Percentiles rank a stretch among this genome's conserved stretches.
phyloP scores from a whole-genome alignment of 2,797 vertebrate species.

The Myotis findleyi region DNA sequence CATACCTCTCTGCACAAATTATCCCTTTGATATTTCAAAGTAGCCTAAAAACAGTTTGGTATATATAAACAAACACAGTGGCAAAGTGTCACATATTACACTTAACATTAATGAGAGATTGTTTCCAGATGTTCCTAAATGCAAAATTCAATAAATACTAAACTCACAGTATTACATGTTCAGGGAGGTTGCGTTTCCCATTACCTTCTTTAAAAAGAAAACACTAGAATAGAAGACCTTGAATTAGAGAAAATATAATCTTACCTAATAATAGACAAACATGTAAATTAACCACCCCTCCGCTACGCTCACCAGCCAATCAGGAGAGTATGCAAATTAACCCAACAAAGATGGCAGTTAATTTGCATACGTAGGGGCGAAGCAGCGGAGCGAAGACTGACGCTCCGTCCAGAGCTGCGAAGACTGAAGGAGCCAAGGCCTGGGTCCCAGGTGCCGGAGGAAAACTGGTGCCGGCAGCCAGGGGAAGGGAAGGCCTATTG shows the following conservation, averaged over 20 bases:
- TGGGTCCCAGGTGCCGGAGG: too few relatives aligned
- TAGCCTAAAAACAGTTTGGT: background rate
- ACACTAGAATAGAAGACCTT: background rate
- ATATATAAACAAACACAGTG: background rate
- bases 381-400: too few relatives aligned
- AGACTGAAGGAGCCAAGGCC: too few relatives aligned
- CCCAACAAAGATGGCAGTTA: too few relatives aligned
- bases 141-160: background rate
- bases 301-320: too few relatives aligned
- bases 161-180: background rate
- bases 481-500: too few relatives aligned
- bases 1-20: background rate
- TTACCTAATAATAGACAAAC: too few relatives aligned
- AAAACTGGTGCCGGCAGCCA: too few relatives aligned
- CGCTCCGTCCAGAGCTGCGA: too few relatives aligned
- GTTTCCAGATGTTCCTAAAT: constrained; percentile 25
- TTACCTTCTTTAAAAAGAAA: constrained; percentile 30
- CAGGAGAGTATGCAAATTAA: too few relatives aligned
- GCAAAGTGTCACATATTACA: background rate
- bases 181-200: background rate
- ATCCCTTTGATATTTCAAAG: background rate
- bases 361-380: too few relatives aligned
- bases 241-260: background rate
- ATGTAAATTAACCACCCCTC: too few relatives aligned
- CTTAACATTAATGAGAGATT: background rate